A percentile compares a stretch with the other conserved stretches of the same genome.
phyloP scores from a whole-genome alignment of 2,797 vertebrate genomes.

The Micromesistius poutassou region DNA sequence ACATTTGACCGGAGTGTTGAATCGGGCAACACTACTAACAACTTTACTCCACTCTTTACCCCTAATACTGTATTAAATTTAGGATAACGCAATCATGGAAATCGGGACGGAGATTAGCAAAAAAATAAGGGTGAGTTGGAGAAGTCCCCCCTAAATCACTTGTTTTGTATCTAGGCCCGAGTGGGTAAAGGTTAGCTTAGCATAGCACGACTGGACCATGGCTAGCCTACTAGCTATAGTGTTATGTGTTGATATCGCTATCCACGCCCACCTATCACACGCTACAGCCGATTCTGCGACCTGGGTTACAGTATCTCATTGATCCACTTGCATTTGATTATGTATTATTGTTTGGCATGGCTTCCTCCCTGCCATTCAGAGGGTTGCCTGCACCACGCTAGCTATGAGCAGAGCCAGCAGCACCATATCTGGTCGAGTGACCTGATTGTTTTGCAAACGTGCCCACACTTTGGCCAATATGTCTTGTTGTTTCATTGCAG shows the following conservation, averaged over 20 bases:
- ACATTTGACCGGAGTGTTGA: too few species aligned
- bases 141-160: fast-evolving
- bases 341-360: too few species aligned
- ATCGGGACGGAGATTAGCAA: slow-evolving; percentile 81
- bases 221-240: not conserved
- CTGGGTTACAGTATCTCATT: too few species aligned
- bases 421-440: too few species aligned
- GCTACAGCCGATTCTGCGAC: not conserved
- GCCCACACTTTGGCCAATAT: not conserved
- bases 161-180: fast-evolving
- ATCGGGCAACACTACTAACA: not conserved
- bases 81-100: slow-evolving; percentile 61
- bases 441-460: not conserved
- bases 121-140: slow-evolving; percentile 73
- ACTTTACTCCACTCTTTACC: not conserved
- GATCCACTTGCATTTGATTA: too few species aligned
- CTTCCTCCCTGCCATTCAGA: too few species aligned
- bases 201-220: slow-evolving; percentile 8
- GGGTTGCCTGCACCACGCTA: too few species aligned
- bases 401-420: too few species aligned
- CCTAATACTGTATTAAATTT: not conserved
- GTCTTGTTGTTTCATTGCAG: slow-evolving; percentile 66
- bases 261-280: not conserved
- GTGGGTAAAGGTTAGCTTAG: slow-evolving; percentile 27
- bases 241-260: not conserved